Base-by-base conservation (phyloP, 2,113 vertebrate genomes). In the Gobio gobio region DNA sequence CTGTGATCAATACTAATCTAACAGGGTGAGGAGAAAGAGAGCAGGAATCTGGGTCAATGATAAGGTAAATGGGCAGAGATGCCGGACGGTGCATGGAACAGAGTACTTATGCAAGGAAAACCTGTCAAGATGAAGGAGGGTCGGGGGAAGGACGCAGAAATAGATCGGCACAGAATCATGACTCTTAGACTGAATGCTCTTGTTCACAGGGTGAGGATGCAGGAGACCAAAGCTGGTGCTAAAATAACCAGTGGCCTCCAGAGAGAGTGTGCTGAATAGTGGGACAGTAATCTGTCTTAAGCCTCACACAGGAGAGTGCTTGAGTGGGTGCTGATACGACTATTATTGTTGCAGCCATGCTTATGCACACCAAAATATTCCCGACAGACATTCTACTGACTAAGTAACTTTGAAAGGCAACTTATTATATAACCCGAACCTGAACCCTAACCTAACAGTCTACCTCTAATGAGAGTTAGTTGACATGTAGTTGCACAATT, bases 41-140 rank as follows among this genome's bases (percentile, higher is more conserved):
- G n/a, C 54, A 64, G 74, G 16, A 49, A 64, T 85, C 79, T 79
- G 29, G 79, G 72, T 87, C 86, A 78, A 29, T 78, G 54, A 29
- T 51, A 87, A 77, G 80, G 75, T 51, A 82, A 87, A 73, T 70
- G 26, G 40, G 78, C 78, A 66, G 49, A 49, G 58, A 24, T 64
- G 75, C 13, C 54, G 54, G 68, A 56, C 20, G 1, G 43, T 20
- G 64, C 18, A 24, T 29, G 14, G 36, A 66, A 68, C 22, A 7
- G 43, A 70, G 45, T 22, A 18, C 73, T 85, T 83, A 68, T 20
- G 47, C 58, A 80, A 33, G 16, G 18, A 56, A 72, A 79, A 29
- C 58, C 36, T 87, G 86, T 49, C 51, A 78, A 63, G 14, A 61
- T 14, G n/a, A 66, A 78, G 29, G 20, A 24, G 9, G 63, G 72